These are phyloP conservation scores for Poeciliopsis infans DNA, from an alignment of 2,797 vertebrate genomes.

Conservation along the genomic window DNA sequence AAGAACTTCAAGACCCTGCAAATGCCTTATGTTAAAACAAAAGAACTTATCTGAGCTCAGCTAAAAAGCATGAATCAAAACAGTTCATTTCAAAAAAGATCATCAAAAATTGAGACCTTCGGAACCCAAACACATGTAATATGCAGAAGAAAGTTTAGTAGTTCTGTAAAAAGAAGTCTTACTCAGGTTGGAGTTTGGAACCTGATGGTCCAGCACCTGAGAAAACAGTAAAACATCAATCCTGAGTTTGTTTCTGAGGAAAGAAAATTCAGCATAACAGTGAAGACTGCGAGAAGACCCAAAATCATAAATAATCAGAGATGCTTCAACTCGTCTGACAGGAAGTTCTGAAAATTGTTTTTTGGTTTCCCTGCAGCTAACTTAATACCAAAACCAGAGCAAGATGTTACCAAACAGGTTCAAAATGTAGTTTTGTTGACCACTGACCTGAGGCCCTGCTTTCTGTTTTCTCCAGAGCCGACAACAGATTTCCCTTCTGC, in stretches of 20 bases:
- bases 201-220: conserved; percentile 58
- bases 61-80: background rate
- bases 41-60: background rate
- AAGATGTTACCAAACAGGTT: background rate
- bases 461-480: conserved; percentile 74
- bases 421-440: background rate
- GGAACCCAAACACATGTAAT: background rate
- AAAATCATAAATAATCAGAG: background rate
- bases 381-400: background rate
- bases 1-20: background rate
- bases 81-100: background rate
- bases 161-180: background rate
- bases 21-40: background rate
- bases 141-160: background rate
- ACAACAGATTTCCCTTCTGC: conserved; percentile 73
- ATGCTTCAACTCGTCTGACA: background rate
- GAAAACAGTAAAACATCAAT: conserved; percentile 13
- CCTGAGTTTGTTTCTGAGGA: background rate
- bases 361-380: background rate
- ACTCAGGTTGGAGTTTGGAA: conserved; percentile 46
- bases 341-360: background rate
- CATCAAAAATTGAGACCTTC: background rate
- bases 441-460: conserved; percentile 50
- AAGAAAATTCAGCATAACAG: background rate
- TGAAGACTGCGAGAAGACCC: background rate